Evolutionary conservation across 2,888 invertebrate species (phyloP), one percentile per base, ranked within the genome.

Genomic region (Spodoptera littoralis): DNA sequence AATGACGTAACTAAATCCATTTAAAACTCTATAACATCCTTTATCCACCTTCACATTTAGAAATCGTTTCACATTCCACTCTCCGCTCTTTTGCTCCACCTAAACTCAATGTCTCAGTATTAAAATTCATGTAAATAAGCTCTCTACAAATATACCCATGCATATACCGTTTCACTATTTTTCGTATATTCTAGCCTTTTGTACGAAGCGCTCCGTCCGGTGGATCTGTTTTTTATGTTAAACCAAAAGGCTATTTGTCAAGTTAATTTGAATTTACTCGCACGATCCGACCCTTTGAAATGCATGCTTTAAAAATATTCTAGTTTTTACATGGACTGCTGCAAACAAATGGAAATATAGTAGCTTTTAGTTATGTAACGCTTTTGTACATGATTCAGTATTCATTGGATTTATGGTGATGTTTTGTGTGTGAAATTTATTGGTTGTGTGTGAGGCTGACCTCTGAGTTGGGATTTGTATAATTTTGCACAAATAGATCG

Each of bases 221-320:
- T 65, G 75, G 65, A 76, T 79, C 73, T 70, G 68, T 67, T 79
- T 71, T 77, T 77, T 81, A 80, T 79, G 80, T 76, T 73, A 79
- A 80, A 77, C 79, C 65, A 42, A 79, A 76, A 68, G 74, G 69
- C 70, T 79, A 79, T 79, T 80, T 80, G 79, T 80, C 76, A 73
- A 72, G 70, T 60, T 80, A 77, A 80, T 80, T 77, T 80, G 72
- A 80, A 80, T 80, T 80, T 77, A 78, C 73, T 79, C 71, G 65
- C 66, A 67, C 65, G 72, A 65, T 60, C 67, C 50, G 44, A 61
- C 65, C 74, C 74, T 73, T 80, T 77, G 73, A 76, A 79, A 78
- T 74, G 73, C 73, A 70, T 65, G 65, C 59, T 77, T 73, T 76
- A 62, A 78, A 78, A 78, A 74, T 53, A 65, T 60, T 65, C 66